Base-by-base conservation (phyloP, 2,888 invertebrate species). In the Apodemia duryi region DNA sequence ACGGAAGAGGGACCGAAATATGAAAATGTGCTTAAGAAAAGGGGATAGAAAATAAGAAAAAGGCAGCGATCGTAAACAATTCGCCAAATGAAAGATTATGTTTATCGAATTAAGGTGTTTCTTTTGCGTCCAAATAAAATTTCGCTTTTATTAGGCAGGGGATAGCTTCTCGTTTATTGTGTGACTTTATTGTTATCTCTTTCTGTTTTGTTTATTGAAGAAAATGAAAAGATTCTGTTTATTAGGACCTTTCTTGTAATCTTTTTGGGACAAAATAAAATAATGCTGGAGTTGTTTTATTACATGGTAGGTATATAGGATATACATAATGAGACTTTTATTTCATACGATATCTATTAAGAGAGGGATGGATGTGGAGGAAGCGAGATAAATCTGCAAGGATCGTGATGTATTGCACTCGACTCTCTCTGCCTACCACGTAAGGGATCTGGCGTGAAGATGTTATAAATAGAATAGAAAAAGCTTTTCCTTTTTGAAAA, bases 71-170 rank as follows among this genome's bases (percentile, higher is more conserved):
- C 82, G 83, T 90, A 89, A 88, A 91, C 81, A 86, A 85, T 85
- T 80, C 73, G 76, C 79, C 82, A 88, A 90, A 91, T 90, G 88
- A 89, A 88, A 90, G 89, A 90, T 90, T 90, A 91, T 89, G 90
- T 89, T 87, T 85, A 90, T 89, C 84, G 90, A 84, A 82, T 82
- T 80, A 86, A 90, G 90, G 91, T 90, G 88, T 83, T 82, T 71
- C 76, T 78, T 74, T 77, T 73, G 78, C 70, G 68, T 71, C 79
- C 75, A 81, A 84, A 89, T 90, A 89, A 90, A 88, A 83, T 83
- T 79, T 80, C 77, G 77, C 80, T 74, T 88, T 88, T 89, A 88
- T 87, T 77, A 71, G 70, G 71, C 70, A 70, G 72, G 75, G 76
- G 74, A 82, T 86, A 84, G 84, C 79, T 87, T 83, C 79, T 83